Conservation (phyloP, 1,140 invertebrate species). For the Drosophila subpulchrella region DNA sequence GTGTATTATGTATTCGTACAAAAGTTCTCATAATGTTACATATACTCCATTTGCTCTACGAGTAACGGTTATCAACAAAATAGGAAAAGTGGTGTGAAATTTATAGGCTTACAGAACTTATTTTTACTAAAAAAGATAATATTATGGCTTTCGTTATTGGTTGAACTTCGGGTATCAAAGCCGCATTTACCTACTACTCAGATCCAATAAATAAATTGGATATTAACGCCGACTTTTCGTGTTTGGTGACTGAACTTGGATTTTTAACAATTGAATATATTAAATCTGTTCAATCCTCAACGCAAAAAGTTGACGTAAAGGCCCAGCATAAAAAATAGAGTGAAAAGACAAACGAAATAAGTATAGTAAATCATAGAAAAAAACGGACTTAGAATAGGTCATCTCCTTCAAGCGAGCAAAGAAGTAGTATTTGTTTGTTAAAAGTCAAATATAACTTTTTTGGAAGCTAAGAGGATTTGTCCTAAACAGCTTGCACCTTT, state of each 20-base stretch:
- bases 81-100: background rate
- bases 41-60: background rate
- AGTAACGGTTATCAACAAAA: background rate
- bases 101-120: too few species aligned
- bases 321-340: background rate
- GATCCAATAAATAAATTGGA: background rate
- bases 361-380: too few species aligned
- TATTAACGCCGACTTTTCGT: slow-evolving; percentile 48
- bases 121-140: too few species aligned
- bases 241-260: slow-evolving; percentile 61
- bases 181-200: too few species aligned
- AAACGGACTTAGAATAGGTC: slow-evolving; percentile 3
- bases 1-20: background rate
- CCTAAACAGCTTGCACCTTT: background rate
- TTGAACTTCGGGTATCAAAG: too few species aligned
- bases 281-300: slow-evolving; percentile 74
- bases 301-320: slow-evolving; percentile 45
- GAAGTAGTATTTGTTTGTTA: slow-evolving; percentile 56
- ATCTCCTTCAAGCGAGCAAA: slow-evolving; percentile 51
- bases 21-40: background rate
- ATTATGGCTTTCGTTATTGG: too few species aligned
- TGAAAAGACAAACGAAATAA: background rate
- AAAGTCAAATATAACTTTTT: slow-evolving; percentile 61
- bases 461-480: slow-evolving; percentile 55
- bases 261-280: slow-evolving; percentile 25